A percentile compares a stretch with the other conserved stretches of the same genome.
These are phyloP conservation scores for Caretta caretta DNA, from an alignment of 2,113 vertebrate genomes.

Conservation along the genomic window DNA sequence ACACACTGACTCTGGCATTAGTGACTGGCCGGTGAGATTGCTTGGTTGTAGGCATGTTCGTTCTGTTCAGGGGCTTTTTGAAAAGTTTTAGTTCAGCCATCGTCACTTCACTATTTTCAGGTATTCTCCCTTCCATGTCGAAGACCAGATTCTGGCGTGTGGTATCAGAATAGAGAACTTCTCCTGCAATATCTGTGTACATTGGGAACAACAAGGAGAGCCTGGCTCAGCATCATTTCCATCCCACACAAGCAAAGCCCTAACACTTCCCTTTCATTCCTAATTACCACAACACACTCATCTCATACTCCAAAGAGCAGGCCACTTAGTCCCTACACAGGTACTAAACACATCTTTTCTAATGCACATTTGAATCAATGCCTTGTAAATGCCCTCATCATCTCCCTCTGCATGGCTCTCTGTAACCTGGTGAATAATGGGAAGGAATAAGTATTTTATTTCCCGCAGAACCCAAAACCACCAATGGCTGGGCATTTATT, in stretches of 20 bases:
- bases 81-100: conserved; percentile 94
- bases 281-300: conserved; percentile 1
- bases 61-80: conserved; percentile 84
- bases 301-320: neutral
- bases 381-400: conserved; percentile 37
- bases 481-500: fast-evolving
- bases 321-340: neutral
- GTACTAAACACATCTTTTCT: conserved; percentile 28
- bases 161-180: conserved; percentile 84
- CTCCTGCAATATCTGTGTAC: conserved; percentile 84
- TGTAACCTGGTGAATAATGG: neutral
- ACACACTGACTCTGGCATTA: conserved; percentile 90
- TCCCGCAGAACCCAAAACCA: neutral
- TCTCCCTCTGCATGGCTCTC: neutral
- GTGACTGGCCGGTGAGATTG: conserved; percentile 75
- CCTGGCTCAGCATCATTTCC: neutral
- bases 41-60: conserved; percentile 72
- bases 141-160: conserved; percentile 87
- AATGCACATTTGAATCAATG: conserved; percentile 6
- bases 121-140: conserved; percentile 91
- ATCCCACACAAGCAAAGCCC: neutral
- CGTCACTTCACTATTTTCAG: conserved; percentile 91
- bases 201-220: neutral
- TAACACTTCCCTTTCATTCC: neutral
- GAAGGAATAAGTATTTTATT: neutral